These are phyloP conservation scores for Corythornis leucogaster DNA, from an alignment of 2,797 vertebrate genomes.

Conservation along the genomic window DNA sequence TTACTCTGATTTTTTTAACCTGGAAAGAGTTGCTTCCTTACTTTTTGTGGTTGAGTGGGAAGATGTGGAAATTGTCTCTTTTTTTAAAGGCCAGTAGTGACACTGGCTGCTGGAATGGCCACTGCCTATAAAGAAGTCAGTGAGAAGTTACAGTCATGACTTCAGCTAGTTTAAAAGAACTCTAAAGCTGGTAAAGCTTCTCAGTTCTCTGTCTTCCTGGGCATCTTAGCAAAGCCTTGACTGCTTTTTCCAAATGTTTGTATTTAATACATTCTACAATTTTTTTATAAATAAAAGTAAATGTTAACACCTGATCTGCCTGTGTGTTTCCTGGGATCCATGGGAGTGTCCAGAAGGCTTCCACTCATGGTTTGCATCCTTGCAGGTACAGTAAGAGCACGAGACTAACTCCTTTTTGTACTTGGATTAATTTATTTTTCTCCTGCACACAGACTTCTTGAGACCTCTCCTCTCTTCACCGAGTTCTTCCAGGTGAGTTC, in stretches of 20 bases:
- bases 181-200: constrained; percentile 49
- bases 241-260: constrained; percentile 56
- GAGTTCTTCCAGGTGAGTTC: background rate
- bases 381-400: background rate
- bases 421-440: background rate
- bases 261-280: constrained; percentile 64
- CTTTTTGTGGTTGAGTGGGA: constrained; percentile 26
- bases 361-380: background rate
- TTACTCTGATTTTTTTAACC: constrained; percentile 61
- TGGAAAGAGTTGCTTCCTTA: constrained; percentile 50
- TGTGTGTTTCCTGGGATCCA: background rate
- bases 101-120: constrained; percentile 17
- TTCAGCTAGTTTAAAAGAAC: constrained; percentile 35
- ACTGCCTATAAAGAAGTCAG: constrained; percentile 18
- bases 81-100: constrained; percentile 30
- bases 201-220: constrained; percentile 55
- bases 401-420: background rate
- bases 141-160: constrained; percentile 36
- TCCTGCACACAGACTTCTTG: background rate
- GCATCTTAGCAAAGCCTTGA: constrained; percentile 40
- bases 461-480: background rate
- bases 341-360: background rate
- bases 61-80: constrained; percentile 47
- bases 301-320: constrained; percentile 19
- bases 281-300: constrained; percentile 74